phyloP scores from a whole-genome alignment of 2,113 vertebrate genomes.

The Oostethus manadensis region DNA sequence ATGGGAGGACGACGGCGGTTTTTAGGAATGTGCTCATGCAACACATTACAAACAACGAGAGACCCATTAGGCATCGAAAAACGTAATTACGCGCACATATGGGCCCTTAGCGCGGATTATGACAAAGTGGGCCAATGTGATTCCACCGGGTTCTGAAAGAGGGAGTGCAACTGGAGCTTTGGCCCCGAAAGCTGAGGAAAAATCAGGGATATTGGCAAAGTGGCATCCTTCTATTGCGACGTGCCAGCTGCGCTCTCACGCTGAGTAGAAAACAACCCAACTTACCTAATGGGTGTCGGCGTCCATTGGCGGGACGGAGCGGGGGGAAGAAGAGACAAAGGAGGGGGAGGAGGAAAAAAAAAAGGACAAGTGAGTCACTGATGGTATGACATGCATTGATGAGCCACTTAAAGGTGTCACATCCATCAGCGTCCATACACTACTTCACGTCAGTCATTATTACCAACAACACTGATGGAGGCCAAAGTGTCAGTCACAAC shows the following conservation, averaged over 20 bases:
- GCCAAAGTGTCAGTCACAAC: conserved; percentile 34
- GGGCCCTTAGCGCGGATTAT: conserved; percentile 44
- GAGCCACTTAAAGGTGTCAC: conserved; percentile 47
- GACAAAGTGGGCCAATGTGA: conserved; percentile 52
- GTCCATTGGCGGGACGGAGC: conserved; percentile 8
- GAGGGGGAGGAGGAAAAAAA: conserved; percentile 3
- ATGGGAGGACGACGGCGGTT: too few species aligned
- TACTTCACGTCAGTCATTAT: conserved; percentile 44
- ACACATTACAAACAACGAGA: neutral
- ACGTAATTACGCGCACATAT: conserved; percentile 48
- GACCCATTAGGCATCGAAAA: conserved; percentile 42
- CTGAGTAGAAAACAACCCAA: conserved; percentile 9
- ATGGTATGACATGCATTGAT: conserved; percentile 39
- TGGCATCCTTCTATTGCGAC: neutral
- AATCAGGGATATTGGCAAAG: neutral
- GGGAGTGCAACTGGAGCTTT: neutral
- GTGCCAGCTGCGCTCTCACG: neutral
- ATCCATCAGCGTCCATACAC: conserved; percentile 44
- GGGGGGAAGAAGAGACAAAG: conserved; percentile 6
- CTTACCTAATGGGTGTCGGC: conserved; percentile 45
- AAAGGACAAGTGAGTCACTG: conserved; percentile 44
- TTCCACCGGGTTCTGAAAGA: conserved; percentile 38
- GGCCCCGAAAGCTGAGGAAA: conserved; percentile 6
- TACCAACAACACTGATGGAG: conserved; percentile 38
- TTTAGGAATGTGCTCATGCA: neutral